Evolutionary conservation across 2,888 invertebrate species (phyloP).

Genomic region (Melinaea menophilus): DNA sequence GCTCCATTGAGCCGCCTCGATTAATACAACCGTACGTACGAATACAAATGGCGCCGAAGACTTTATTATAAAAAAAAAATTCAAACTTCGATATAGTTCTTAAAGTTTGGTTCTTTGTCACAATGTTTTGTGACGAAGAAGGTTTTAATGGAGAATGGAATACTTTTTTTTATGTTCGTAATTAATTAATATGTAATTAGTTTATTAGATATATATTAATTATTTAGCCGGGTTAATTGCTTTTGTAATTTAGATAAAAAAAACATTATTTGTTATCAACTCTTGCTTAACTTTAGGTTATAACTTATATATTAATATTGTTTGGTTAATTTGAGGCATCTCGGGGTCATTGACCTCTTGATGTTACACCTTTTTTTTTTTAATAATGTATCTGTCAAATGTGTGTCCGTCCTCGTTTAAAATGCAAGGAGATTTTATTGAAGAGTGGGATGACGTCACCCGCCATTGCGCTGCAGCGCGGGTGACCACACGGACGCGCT

Average conservation of each 20-base stretch:
- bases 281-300: no score
- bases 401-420: not conserved
- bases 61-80: constrained; percentile 7
- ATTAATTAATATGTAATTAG: not conserved
- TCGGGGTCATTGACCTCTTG: no score
- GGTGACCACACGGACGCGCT: no score
- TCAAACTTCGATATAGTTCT: no score
- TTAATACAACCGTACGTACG: constrained; percentile 39
- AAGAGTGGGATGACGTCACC: constrained; percentile 15
- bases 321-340: no score
- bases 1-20: constrained; percentile 50
- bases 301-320: no score
- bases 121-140: no score
- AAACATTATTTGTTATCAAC: no score
- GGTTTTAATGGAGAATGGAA: not conserved
- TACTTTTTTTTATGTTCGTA: not conserved
- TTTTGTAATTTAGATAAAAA: no score
- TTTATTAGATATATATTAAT: no score
- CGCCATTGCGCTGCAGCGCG: constrained; percentile 15
- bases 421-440: not conserved
- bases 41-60: constrained; percentile 17
- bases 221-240: no score
- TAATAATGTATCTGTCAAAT: not conserved
- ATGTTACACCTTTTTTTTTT: not conserved
- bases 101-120: no score